Evolutionary conservation across 2,113 vertebrate genomes (phyloP).

Genomic region (Zosterops pallidus): DNA sequence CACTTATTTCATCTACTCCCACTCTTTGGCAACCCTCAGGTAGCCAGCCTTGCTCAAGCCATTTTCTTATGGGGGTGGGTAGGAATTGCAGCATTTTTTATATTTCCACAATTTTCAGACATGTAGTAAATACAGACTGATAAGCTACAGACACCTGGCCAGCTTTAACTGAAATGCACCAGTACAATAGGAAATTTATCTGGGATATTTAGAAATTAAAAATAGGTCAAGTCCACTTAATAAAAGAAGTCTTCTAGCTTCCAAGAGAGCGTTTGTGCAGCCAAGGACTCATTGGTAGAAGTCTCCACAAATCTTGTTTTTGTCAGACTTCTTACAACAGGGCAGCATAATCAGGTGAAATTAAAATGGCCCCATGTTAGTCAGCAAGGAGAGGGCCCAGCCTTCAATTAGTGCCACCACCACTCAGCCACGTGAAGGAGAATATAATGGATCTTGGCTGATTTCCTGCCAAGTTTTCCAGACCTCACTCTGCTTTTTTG

Average conservation of each 20-base stretch:
- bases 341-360: slow-evolving; percentile 1
- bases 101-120: background rate
- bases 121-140: rapidly evolving
- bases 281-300: background rate
- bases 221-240: background rate
- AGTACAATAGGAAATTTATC: background rate
- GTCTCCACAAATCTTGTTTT: slow-evolving; percentile 18
- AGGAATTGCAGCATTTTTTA: background rate
- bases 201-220: background rate
- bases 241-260: background rate
- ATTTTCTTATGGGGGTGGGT: background rate
- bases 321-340: slow-evolving; percentile 7
- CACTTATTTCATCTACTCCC: background rate
- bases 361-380: background rate
- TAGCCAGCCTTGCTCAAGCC: background rate
- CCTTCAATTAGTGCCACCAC: slow-evolving; percentile 43
- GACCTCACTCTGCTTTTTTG: slow-evolving; percentile 49
- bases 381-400: background rate
- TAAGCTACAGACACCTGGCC: background rate
- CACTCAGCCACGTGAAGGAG: slow-evolving; percentile 30
- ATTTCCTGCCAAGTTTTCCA: slow-evolving; percentile 48
- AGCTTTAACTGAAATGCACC: background rate
- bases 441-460: slow-evolving; percentile 36
- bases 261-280: background rate
- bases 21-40: background rate